Conservation (phyloP, 2,113 vertebrate species). For the Galemys pyrenaicus region DNA sequence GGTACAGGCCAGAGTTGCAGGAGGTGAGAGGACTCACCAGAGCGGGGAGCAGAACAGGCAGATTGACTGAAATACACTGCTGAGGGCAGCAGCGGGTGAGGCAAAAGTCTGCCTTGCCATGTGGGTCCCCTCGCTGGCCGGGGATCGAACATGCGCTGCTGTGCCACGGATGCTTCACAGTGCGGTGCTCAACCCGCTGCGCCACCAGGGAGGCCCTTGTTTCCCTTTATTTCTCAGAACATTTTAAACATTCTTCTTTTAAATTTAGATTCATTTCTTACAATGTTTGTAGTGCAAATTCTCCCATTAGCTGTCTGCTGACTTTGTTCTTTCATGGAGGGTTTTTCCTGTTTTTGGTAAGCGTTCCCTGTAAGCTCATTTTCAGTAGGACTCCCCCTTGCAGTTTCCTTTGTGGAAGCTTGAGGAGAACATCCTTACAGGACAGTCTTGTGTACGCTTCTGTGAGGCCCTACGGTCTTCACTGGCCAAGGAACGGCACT, state of each 20-base stretch:
- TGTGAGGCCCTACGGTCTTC: not conserved
- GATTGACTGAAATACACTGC: too few relatives aligned
- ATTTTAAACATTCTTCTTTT: not conserved
- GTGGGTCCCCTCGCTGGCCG: too few relatives aligned
- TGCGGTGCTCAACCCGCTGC: too few relatives aligned
- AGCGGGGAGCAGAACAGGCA: too few relatives aligned
- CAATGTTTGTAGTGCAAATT: not conserved
- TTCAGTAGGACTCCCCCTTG: not conserved
- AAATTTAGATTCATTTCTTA: conserved; percentile 22
- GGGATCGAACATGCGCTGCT: too few relatives aligned
- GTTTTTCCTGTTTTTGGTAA: not conserved
- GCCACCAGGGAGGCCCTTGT: too few relatives aligned
- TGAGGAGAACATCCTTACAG: not conserved
- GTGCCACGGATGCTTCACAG: too few relatives aligned
- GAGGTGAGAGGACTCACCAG: too few relatives aligned
- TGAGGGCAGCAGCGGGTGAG: too few relatives aligned
- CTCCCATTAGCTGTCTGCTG: not conserved
- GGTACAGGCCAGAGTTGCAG: too few relatives aligned
- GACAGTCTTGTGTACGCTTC: not conserved
- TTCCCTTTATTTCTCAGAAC: not conserved
- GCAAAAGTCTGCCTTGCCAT: too few relatives aligned
- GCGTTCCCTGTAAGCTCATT: not conserved
- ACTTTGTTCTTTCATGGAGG: not conserved
- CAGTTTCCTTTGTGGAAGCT: conserved; percentile 26
- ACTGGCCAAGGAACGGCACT: not conserved